These are phyloP conservation scores for Probaryconus sp. DNA, from an alignment of 1,140 invertebrate species.

Conservation along the genomic window DNA sequence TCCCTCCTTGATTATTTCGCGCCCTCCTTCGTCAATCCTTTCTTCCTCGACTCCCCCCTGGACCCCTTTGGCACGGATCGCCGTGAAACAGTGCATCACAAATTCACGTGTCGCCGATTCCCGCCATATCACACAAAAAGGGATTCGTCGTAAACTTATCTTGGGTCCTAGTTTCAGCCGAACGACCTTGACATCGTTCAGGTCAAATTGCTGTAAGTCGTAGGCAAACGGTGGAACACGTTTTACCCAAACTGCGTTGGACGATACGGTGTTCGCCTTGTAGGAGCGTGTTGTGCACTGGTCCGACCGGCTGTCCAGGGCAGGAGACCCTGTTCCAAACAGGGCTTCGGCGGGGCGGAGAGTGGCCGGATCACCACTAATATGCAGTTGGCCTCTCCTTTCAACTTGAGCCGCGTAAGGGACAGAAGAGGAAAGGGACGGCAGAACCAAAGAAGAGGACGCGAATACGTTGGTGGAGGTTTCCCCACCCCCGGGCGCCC, in stretches of 20 bases:
- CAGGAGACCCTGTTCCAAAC: conserved; percentile 35
- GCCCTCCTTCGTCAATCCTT: conserved; percentile 20
- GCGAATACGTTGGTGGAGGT: conserved; percentile 4
- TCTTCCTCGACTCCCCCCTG: conserved; percentile 26
- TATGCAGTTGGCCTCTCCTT: conserved; percentile 6
- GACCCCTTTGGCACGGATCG: conserved; percentile 12
- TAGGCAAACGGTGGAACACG: conserved; percentile 2
- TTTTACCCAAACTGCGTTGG: conserved; percentile 26
- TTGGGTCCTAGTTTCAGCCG: not conserved
- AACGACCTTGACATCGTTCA: conserved; percentile 1
- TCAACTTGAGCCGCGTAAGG: too few relatives aligned
- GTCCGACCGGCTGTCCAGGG: conserved; percentile 52
- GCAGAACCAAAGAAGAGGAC: not conserved
- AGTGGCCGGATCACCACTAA: conserved; percentile 20
- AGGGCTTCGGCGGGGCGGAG: conserved; percentile 41
- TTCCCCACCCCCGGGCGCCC: conserved; percentile 51
- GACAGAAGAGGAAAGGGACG: conserved; percentile 25
- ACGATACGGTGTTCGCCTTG: conserved; percentile 68
- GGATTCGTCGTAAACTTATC: not conserved
- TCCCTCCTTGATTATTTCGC: conserved; percentile 33
- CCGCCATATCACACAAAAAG: conserved; percentile 26
- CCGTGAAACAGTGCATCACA: conserved; percentile 7
- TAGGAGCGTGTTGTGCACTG: conserved; percentile 74
- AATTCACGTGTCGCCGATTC: conserved; percentile 34
- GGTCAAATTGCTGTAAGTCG: not conserved